Conservation (phyloP, 2,888 invertebrate genomes). For the Stenolophus ochropezus region DNA sequence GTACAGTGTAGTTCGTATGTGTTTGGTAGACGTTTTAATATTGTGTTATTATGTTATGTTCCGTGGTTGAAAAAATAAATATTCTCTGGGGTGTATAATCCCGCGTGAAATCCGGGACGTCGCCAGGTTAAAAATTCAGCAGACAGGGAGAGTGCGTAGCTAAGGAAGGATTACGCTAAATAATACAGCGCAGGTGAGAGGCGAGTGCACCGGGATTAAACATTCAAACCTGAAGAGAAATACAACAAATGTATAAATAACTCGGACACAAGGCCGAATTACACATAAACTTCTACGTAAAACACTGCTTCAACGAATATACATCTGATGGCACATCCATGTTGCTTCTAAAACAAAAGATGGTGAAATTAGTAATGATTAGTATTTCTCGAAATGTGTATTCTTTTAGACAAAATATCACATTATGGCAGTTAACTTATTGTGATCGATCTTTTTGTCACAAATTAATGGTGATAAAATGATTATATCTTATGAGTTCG, state of each 20-base stretch:
- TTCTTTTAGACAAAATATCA: no score
- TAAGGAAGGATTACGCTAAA: neutral
- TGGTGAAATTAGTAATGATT: no score
- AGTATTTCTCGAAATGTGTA: no score
- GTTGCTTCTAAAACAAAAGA: no score
- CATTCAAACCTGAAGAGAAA: neutral
- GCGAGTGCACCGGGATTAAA: neutral
- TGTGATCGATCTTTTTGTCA: no score
- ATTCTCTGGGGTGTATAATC: neutral
- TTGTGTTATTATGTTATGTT: neutral
- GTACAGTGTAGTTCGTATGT: neutral
- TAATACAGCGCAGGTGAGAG: neutral
- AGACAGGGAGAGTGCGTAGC: neutral
- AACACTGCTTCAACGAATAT: neutral
- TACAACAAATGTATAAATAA: neutral
- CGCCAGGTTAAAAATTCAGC: constrained; percentile 12
- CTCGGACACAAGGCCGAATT: neutral
- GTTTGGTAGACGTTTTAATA: neutral
- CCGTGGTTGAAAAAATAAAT: neutral
- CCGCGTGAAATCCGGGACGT: neutral
- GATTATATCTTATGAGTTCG: no score
- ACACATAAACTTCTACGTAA: neutral
- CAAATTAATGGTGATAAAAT: no score
- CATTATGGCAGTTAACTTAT: no score
- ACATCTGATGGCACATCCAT: neutral